Evolutionary conservation across 92 coral and sea anemone species (phyloP), one percentile per base, ranked within the genome.

Genomic region (Zoanthus gigantus): DNA sequence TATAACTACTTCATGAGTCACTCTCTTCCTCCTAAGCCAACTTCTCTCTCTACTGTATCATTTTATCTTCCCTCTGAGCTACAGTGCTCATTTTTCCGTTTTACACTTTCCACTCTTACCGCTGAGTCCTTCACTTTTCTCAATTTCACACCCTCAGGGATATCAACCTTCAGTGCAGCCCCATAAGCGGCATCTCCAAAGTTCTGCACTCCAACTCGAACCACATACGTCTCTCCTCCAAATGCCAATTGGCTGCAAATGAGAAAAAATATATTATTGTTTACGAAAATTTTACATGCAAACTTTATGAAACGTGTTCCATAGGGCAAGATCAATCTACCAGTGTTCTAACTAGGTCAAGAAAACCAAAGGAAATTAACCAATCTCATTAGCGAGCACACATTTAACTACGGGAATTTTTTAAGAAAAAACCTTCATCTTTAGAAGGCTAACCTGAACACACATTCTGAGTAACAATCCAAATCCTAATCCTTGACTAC

Each of bases 91-190:
- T 57, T 1, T 5, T n/a, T 57, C 16, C 0, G 17, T 1, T 15
- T 12, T 12, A 13, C 14, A 57, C 16, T 14, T 5, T 58, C 65
- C 69, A n/a, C 2, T 11, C 65, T 54, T 77, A 52, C 82, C 82
- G 37, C 52, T 3, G 82, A 54, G 68, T 54, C 85, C 48, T 81
- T 81, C 32, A 65, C 85, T 48, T 81, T 81, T 45, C 54, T 66
- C 63, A 81, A 12, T 67, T 46, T 81, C 61, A 81, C 85, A 8
- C 85, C 85, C 17, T 81, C 47, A 1, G 85, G 85, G 37, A 81
- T 66, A 2, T 66, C 85, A 13, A 81, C 85, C 74, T 81, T 81
- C 61, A 81, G 74, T 29, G 65, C 85, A 5, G 85, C 58, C 6
- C 75, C 85, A 16, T 81, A 81, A 13, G 85, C 85, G 28, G 75